Conservation (phyloP, 2,797 vertebrate genomes). For the Capromys pilorides region DNA sequence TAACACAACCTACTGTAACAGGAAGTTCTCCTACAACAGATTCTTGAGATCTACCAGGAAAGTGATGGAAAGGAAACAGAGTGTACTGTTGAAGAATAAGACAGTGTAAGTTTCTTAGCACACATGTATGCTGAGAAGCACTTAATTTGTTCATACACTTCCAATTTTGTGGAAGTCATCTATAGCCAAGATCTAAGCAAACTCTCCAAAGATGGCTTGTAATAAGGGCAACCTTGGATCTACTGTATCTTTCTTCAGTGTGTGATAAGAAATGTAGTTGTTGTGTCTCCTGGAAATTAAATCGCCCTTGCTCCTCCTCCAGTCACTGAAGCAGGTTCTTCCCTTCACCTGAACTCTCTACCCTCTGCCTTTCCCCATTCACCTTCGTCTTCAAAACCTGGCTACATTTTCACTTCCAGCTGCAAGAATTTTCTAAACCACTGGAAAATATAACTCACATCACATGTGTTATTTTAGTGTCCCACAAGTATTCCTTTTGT, state of each 20-base stretch:
- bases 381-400: not conserved
- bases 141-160: not conserved
- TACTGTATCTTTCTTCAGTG: rapidly evolving
- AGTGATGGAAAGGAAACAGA: not conserved
- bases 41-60: not conserved
- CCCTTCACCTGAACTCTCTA: rapidly evolving
- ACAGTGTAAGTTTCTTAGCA: not conserved
- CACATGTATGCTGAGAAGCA: not conserved
- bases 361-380: rapidly evolving
- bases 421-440: not conserved
- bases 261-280: rapidly evolving
- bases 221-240: rapidly evolving
- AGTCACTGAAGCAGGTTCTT: not conserved
- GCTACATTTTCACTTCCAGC: not conserved
- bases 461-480: not conserved
- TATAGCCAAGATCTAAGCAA: not conserved
- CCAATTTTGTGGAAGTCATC: not conserved
- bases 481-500: not conserved
- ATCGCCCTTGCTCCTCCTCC: rapidly evolving
- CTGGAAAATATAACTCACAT: not conserved
- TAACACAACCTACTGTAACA: rapidly evolving
- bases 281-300: rapidly evolving
- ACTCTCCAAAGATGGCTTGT: not conserved
- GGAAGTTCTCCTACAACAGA: not conserved
- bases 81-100: not conserved